phyloP scores from a whole-genome alignment of 2,888 invertebrate species.

The Caenorhabditis macrosperma region DNA sequence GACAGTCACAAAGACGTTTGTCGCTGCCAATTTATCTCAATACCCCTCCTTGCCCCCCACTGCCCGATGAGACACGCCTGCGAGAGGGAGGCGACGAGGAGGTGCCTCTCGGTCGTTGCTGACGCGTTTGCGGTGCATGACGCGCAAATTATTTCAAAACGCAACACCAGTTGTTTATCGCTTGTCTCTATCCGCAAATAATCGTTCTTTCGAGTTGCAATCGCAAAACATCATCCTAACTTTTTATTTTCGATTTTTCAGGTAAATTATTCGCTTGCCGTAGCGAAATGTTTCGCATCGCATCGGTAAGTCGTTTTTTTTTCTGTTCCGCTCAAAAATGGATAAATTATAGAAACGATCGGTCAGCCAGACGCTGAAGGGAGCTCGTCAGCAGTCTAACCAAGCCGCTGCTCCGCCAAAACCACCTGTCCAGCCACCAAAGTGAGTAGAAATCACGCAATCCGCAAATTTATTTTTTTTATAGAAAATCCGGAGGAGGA shows the following conservation, averaged over 20 bases:
- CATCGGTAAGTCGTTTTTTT: constrained; percentile 38
- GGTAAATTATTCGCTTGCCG: constrained; percentile 49
- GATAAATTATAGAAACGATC: constrained; percentile 63
- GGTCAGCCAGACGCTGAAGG: constrained; percentile 53
- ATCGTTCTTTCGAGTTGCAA: background rate
- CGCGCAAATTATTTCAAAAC: constrained; percentile 45
- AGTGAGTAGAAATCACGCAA: constrained; percentile 9
- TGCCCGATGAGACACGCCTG: background rate
- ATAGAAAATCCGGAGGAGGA: constrained; percentile 65
- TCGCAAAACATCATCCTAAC: background rate
- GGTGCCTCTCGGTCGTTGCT: background rate
- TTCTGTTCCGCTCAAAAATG: background rate
- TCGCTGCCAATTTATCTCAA: background rate
- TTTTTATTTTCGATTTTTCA: constrained; percentile 13
- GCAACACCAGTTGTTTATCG: constrained; percentile 36
- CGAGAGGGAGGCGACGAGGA: background rate
- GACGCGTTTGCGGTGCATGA: constrained; percentile 51
- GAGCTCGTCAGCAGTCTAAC: constrained; percentile 63
- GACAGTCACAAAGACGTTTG: background rate
- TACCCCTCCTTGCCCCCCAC: background rate
- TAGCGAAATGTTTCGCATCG: constrained; percentile 59
- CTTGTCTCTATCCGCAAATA: constrained; percentile 9
- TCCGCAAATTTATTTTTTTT: background rate
- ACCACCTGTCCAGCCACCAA: constrained; percentile 37
- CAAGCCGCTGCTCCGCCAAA: constrained; percentile 57